Conservation (phyloP, 2,797 vertebrate genomes). For the Alectoris magna region DNA sequence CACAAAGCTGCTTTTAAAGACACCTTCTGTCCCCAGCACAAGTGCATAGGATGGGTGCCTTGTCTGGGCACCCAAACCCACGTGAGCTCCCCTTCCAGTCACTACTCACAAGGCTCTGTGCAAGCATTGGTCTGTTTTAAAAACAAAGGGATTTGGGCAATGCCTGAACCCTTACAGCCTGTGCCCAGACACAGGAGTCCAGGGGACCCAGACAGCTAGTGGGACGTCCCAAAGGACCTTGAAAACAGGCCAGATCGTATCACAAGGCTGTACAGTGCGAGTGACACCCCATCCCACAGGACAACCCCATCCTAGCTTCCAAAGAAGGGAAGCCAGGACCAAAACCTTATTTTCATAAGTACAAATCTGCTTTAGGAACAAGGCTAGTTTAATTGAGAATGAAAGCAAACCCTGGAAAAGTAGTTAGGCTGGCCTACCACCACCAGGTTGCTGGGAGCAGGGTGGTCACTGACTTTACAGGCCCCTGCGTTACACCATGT, state of each 20-base stretch:
- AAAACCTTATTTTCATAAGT: neutral
- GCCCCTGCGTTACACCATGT: rapidly evolving
- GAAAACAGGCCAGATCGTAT: neutral
- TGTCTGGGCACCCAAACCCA: neutral
- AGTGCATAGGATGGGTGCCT: neutral
- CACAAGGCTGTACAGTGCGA: neutral
- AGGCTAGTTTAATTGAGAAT: slow-evolving; percentile 27
- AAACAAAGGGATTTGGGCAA: neutral
- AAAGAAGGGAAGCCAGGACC: neutral
- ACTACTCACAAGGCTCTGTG: rapidly evolving
- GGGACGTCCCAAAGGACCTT: neutral
- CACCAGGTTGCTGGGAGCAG: rapidly evolving
- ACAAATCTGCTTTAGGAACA: neutral
- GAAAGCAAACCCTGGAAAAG: slow-evolving; percentile 45
- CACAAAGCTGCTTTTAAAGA: neutral
- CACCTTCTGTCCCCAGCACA: neutral
- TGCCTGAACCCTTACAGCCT: neutral
- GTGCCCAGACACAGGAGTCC: neutral
- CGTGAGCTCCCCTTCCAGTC: neutral
- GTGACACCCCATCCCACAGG: neutral
- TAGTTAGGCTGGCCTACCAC: rapidly evolving
- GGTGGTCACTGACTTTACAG: neutral
- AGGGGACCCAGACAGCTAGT: rapidly evolving
- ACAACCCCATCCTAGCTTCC: neutral
- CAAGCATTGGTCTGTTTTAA: neutral